Conservation (phyloP, 1,140 invertebrate genomes). For the Centruroides vittatus region DNA sequence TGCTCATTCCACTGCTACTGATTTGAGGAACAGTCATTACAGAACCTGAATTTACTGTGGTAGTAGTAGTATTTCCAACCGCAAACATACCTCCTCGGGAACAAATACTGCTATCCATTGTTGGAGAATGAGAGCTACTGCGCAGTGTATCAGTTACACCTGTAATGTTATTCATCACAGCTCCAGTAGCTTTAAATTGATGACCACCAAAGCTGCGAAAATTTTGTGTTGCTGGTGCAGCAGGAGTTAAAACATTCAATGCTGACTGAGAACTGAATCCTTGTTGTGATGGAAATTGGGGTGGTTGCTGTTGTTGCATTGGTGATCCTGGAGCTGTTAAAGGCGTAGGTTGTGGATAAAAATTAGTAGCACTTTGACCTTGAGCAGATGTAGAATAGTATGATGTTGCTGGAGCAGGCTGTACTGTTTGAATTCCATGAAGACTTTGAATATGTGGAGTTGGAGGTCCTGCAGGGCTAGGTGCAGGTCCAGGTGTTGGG, state of each 20-base stretch:
- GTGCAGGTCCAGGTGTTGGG: conserved; percentile 21
- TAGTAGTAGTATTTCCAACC: conserved; percentile 5
- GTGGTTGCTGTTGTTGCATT: conserved; percentile 9
- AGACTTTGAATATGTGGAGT: conserved; percentile 13
- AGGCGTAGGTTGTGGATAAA: conserved; percentile 14
- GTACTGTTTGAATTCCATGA: conserved; percentile 33
- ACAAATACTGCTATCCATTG: conserved; percentile 1
- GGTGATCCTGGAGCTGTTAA: conserved; percentile 11
- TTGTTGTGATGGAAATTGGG: conserved; percentile 15
- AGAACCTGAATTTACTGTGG: conserved; percentile 4
- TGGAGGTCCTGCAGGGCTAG: conserved; percentile 7
- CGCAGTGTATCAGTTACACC: conserved; percentile 1
- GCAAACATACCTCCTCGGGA: conserved; percentile 1
- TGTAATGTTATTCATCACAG: conserved; percentile 9
- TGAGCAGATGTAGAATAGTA: conserved; percentile 32
- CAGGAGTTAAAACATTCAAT: conserved; percentile 11
- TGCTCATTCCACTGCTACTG: not conserved
- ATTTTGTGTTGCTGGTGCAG: conserved; percentile 10
- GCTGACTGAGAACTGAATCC: conserved; percentile 17
- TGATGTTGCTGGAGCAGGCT: conserved; percentile 34
- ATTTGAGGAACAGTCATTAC: conserved; percentile 7
- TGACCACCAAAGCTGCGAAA: conserved; percentile 13
- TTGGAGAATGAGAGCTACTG: conserved; percentile 8
- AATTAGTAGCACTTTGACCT: conserved; percentile 11
- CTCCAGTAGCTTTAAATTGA: conserved; percentile 11